A percentile compares a stretch with the other conserved stretches of the same genome.
Evolutionary conservation across 1,140 invertebrate species (phyloP).

Genomic region (Eubasilissa regina): DNA sequence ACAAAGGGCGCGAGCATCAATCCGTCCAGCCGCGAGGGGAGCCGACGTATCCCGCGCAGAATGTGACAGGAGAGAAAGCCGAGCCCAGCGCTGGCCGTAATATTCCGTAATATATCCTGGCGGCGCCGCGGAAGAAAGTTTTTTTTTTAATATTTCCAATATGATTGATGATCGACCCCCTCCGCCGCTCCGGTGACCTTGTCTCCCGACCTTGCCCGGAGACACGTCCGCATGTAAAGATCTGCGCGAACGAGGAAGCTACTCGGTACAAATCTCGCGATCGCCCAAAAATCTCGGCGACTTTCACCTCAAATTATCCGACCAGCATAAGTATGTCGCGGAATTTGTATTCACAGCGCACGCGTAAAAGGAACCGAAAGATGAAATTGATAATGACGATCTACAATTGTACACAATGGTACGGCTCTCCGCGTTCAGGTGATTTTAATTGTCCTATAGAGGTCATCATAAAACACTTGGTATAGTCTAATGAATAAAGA

Average conservation of each 20-base stretch:
- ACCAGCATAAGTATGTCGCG: conserved; percentile 51
- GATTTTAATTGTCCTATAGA: conserved; percentile 27
- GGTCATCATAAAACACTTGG: conserved; percentile 16
- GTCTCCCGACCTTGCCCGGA: conserved; percentile 49
- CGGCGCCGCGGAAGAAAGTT: conserved; percentile 41
- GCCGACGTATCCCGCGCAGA: conserved; percentile 9
- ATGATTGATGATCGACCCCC: conserved; percentile 12
- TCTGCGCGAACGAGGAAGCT: conserved; percentile 34
- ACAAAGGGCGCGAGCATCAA: conserved; percentile 46
- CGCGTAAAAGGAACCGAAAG: conserved; percentile 39
- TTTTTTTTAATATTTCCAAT: conserved; percentile 16
- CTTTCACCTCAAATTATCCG: conserved; percentile 53
- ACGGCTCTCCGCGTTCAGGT: conserved; percentile 5
- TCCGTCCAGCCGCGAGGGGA: conserved; percentile 1
- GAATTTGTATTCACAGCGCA: conserved; percentile 39
- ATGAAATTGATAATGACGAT: conserved; percentile 44
- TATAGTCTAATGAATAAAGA: conserved; percentile 8
- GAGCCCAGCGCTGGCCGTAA: conserved; percentile 32
- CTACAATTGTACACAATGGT: conserved; percentile 33
- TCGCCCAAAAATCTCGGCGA: conserved; percentile 30
- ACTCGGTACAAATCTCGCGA: conserved; percentile 33
- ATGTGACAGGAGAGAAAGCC: conserved; percentile 46
- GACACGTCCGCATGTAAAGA: conserved; percentile 43
- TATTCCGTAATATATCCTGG: conserved; percentile 31
- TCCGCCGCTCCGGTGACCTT: conserved; percentile 45